These are phyloP conservation scores for Chorisops tibialis DNA, from an alignment of 2,888 invertebrate species.

Conservation along the genomic window DNA sequence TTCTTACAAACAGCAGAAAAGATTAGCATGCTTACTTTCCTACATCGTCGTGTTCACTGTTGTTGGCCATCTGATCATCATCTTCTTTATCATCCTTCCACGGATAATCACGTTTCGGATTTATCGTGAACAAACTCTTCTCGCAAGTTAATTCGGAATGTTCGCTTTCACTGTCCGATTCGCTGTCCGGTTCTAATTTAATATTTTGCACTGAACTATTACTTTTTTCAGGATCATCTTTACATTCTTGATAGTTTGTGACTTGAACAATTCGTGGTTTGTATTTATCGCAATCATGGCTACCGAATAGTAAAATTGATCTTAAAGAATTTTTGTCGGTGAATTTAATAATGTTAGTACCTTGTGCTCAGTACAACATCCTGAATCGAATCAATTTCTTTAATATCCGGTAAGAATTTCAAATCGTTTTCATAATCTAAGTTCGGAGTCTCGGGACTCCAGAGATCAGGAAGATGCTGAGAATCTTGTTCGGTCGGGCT, in stretches of 20 bases:
- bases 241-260: conserved; percentile 47
- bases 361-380: conserved; percentile 8
- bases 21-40: neutral
- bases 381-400: conserved; percentile 22
- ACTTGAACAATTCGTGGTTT: conserved; percentile 48
- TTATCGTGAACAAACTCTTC: conserved; percentile 49
- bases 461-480: conserved; percentile 12
- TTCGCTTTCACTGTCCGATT: conserved; percentile 38
- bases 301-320: conserved; percentile 26
- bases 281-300: conserved; percentile 35
- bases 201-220: conserved; percentile 19
- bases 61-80: neutral
- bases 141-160: conserved; percentile 41
- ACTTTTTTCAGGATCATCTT: conserved; percentile 29
- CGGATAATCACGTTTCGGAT: conserved; percentile 50
- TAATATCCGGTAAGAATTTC: neutral
- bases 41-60: neutral
- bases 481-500: conserved; percentile 10
- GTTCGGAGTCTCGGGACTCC: conserved; percentile 14
- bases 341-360: neutral
- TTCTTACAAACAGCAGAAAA: neutral
- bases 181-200: conserved; percentile 31
- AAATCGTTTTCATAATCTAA: conserved; percentile 7
- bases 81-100: conserved; percentile 48
- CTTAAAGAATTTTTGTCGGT: conserved; percentile 25